These are phyloP conservation scores for Clivina fossor DNA, from an alignment of 2,888 invertebrate species.

Conservation along the genomic window DNA sequence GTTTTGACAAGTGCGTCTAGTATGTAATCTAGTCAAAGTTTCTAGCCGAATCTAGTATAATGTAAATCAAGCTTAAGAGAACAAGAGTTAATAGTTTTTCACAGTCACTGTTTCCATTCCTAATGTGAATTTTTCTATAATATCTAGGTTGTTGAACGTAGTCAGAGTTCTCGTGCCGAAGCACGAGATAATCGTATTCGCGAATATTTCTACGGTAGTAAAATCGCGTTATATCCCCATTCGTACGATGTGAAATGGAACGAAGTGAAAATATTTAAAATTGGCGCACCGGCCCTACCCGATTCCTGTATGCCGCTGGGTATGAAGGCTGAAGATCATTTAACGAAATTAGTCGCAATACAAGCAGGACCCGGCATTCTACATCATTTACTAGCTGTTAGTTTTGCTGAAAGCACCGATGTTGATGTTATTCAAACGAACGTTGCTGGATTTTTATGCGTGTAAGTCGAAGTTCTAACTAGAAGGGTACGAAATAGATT, in stretches of 20 bases:
- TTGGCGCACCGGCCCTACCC: conserved; percentile 90
- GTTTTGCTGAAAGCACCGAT: conserved; percentile 78
- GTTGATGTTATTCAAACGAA: conserved; percentile 88
- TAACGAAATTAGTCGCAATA: conserved; percentile 84
- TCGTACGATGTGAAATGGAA: conserved; percentile 91
- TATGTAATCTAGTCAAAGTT: too few species aligned
- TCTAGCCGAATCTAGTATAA: too few species aligned
- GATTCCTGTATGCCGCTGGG: conserved; percentile 96
- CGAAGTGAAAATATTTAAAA: conserved; percentile 89
- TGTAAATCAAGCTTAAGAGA: too few species aligned
- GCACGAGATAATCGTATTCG: conserved; percentile 77
- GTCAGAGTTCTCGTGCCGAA: conserved; percentile 70
- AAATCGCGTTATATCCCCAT: conserved; percentile 77
- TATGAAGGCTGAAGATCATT: conserved; percentile 89
- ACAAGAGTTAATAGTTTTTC: too few species aligned
- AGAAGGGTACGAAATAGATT: too few species aligned
- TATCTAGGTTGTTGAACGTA: conserved; percentile 80
- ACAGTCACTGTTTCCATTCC: too few species aligned
- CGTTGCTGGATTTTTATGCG: conserved; percentile 87
- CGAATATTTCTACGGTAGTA: conserved; percentile 95
- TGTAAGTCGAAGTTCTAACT: too few species aligned
- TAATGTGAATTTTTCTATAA: conserved; percentile 10
- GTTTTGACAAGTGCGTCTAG: too few species aligned
- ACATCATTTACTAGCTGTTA: conserved; percentile 88
- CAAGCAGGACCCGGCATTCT: conserved; percentile 74